phyloP scores from a whole-genome alignment of 2,888 invertebrate species.

The Tachina lurida region DNA sequence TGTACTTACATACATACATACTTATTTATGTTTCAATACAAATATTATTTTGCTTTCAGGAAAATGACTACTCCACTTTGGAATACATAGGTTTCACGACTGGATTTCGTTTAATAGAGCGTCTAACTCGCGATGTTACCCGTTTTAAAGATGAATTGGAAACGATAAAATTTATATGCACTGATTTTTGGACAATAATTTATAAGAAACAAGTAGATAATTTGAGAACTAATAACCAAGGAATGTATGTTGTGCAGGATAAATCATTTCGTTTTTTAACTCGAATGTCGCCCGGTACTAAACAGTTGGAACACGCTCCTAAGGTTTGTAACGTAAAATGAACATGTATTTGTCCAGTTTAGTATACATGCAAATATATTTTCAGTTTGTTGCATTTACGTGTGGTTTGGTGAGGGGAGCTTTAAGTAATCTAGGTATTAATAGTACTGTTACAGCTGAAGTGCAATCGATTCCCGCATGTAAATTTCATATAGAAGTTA shows the following conservation, averaged over 20 bases:
- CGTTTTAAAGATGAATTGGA: constrained; percentile 98
- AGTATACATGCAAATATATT: constrained; percentile 12
- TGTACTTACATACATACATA: no score
- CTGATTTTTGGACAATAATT: constrained; percentile 99
- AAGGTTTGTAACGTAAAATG: constrained; percentile 85
- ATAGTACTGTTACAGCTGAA: constrained; percentile 97
- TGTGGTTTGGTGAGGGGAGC: constrained; percentile 98
- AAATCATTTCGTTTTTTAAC: constrained; percentile 95
- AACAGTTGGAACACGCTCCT: constrained; percentile 95
- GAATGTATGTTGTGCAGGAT: constrained; percentile 98
- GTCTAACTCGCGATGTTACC: constrained; percentile 94
- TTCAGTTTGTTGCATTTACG: constrained; percentile 95
- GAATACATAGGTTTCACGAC: constrained; percentile 94
- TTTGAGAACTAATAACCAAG: constrained; percentile 96
- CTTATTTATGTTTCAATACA: background rate
- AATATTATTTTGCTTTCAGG: constrained; percentile 72
- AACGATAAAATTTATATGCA: constrained; percentile 99
- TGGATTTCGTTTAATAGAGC: constrained; percentile 92
- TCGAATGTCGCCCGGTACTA: constrained; percentile 93
- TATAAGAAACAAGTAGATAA: constrained; percentile 99
- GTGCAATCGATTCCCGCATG: constrained; percentile 95
- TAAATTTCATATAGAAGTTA: constrained; percentile 95
- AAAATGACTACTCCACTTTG: constrained; percentile 86
- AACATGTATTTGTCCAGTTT: background rate
- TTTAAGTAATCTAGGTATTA: constrained; percentile 95